These are phyloP conservation scores for Temnothorax rugatulus DNA, from an alignment of 2,888 invertebrate genomes.

Conservation along the genomic window DNA sequence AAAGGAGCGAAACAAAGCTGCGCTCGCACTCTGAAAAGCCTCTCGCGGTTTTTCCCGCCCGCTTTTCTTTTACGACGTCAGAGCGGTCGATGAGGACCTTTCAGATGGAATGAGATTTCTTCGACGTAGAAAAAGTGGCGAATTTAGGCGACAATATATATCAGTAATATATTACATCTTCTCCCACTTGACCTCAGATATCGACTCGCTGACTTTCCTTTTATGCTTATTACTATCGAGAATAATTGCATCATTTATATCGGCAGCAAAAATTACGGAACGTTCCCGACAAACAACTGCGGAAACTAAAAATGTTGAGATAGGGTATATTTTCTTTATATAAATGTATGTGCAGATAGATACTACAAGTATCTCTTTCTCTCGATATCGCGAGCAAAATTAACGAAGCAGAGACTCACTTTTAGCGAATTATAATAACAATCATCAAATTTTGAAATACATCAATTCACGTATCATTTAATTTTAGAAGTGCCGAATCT, in stretches of 20 bases:
- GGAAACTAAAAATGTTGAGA: constrained; percentile 3
- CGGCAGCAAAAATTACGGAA: neutral
- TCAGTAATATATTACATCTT: constrained; percentile 12
- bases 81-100: constrained; percentile 47
- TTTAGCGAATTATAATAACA: neutral
- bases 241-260: constrained; percentile 29
- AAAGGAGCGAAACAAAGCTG: constrained; percentile 46
- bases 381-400: neutral
- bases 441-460: neutral
- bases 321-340: neutral
- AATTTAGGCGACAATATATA: constrained; percentile 44
- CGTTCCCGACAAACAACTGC: neutral
- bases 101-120: constrained; percentile 45
- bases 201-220: constrained; percentile 10
- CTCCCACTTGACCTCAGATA: constrained; percentile 9
- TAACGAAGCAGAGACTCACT: neutral
- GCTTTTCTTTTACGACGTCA: constrained; percentile 34
- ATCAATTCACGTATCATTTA: neutral
- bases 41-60: constrained; percentile 40
- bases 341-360: neutral
- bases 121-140: constrained; percentile 14
- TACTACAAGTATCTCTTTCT: neutral
- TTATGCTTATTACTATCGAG: constrained; percentile 10
- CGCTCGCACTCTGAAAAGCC: constrained; percentile 28
- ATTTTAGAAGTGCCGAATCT: neutral